Conservation (phyloP, 2,888 invertebrate species). For the Synanthedon vespiformis region DNA sequence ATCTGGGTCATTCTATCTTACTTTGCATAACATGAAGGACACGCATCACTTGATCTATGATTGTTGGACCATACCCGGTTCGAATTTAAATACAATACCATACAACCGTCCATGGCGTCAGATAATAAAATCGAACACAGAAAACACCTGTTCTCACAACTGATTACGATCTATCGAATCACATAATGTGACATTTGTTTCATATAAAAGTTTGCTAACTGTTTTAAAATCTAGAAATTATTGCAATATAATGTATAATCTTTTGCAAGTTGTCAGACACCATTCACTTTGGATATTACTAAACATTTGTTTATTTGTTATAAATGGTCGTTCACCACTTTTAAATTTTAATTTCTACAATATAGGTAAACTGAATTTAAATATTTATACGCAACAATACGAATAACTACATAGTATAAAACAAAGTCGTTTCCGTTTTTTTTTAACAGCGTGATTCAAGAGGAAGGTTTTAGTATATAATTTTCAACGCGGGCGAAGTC, state of each 20-base stretch:
- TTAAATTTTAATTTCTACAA: too few species aligned
- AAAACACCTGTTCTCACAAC: background rate
- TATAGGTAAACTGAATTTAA: too few species aligned
- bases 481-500: too few species aligned
- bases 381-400: too few species aligned
- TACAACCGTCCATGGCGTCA: background rate
- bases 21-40: constrained; percentile 4
- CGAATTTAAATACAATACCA: constrained; percentile 4
- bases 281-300: background rate
- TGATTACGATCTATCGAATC: background rate
- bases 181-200: constrained; percentile 6
- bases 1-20: constrained; percentile 2
- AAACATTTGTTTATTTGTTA: constrained; percentile 6
- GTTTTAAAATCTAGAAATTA: background rate
- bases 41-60: background rate
- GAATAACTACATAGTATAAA: too few species aligned
- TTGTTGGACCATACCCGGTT: background rate
- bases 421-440: too few species aligned
- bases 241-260: background rate
- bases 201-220: constrained; percentile 3
- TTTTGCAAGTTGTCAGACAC: constrained; percentile 2
- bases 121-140: background rate
- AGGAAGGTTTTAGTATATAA: too few species aligned
- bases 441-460: too few species aligned
- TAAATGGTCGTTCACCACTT: constrained; percentile 1